Base-by-base conservation (phyloP, 2,113 vertebrate species). In the Corythoichthys intestinalis region DNA sequence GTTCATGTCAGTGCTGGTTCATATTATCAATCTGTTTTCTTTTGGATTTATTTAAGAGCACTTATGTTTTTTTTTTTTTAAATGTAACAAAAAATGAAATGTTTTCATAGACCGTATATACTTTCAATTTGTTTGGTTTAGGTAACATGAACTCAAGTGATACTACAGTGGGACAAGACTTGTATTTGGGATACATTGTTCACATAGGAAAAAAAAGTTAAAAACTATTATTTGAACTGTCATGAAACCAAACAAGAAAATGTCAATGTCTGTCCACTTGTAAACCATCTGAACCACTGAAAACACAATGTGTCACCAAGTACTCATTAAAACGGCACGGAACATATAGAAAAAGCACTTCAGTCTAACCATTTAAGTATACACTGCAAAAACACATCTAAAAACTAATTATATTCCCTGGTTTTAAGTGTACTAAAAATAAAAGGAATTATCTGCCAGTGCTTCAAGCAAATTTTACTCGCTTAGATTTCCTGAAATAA, bases 1-100 rank as follows among this genome's bases (percentile, higher is more conserved):
- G 11, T 39, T 61, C n/a, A 38, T 61, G 39, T 67, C 20, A 65
- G 61, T 37, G 65, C 62, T 17, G 54, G 66, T 17, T 74, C 4
- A 46, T 70, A 38, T 65, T 74, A 71, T 53, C 41, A 57, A 7
- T 72, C 41, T 59, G 44, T 59, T 67, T 44, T 20, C 34, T 37
- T 58, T 14, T 58, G 34, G 6, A 6, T 2, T 37, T 58, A 37
- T 58, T 58, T 35, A 58, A 58, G 13, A 58, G 56, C 34, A 58
- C 34, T 58, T 37, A 10, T 20, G 53, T 11, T 28, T 54, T 28
- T 54, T 28, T 54, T 28, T 20, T 14, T 48, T 48, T 48, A 3
- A 8, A 56, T 12, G 53, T 56, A 20, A 56, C 28, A 56, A 13
- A 58, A 58, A 4, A 58, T 37, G 12, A 1, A 56, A 56, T 56